Conservation (phyloP, 2,797 vertebrate genomes). For the Aotus griseimembra region DNA sequence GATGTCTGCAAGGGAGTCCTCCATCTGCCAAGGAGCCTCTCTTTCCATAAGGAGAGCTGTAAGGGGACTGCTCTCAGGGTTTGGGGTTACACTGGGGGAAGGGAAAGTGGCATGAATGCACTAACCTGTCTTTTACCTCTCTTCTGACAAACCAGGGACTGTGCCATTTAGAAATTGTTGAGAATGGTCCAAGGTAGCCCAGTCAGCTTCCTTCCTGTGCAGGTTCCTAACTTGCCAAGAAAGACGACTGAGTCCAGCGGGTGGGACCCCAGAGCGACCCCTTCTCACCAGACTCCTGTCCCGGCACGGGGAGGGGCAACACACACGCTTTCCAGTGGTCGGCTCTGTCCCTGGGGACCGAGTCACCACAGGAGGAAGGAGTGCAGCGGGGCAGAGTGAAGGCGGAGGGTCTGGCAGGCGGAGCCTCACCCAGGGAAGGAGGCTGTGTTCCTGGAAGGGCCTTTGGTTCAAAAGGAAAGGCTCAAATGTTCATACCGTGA, state of each 20-base stretch:
- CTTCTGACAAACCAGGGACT: too few relatives aligned
- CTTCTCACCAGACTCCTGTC: too few relatives aligned
- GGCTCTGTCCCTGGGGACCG: too few relatives aligned
- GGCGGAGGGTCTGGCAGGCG: background rate
- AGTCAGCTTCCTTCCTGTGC: fast-evolving
- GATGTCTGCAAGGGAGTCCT: background rate
- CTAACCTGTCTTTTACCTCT: too few relatives aligned
- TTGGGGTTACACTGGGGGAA: fast-evolving
- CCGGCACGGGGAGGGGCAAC: fast-evolving
- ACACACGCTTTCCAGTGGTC: fast-evolving
- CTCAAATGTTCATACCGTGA: fast-evolving
- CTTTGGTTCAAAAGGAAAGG: background rate
- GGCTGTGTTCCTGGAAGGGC: background rate
- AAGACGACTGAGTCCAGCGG: fast-evolving
- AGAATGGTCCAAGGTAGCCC: background rate
- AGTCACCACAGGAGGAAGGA: background rate
- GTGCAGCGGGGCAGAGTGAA: background rate
- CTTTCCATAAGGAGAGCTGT: background rate
- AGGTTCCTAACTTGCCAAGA: background rate
- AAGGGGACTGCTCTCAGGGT: fast-evolving
- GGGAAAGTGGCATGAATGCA: background rate
- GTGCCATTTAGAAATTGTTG: background rate
- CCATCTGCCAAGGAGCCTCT: fast-evolving
- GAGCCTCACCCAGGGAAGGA: background rate
- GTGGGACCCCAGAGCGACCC: too few relatives aligned